Evolutionary conservation across 1,140 invertebrate species (phyloP), one percentile per base, ranked within the genome.

Genomic region (Drosophila truncata): DNA sequence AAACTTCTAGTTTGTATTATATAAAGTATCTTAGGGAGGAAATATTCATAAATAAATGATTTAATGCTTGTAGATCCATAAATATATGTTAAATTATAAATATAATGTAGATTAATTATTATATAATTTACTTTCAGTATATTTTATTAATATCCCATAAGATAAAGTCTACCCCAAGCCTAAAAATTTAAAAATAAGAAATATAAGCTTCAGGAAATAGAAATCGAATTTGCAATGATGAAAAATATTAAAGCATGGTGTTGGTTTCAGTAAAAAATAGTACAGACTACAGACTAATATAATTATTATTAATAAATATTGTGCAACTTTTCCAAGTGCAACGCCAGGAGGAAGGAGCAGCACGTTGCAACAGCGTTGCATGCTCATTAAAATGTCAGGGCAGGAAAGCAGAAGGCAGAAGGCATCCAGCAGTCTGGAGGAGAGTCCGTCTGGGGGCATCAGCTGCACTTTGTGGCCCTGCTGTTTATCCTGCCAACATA

Each of bases 381-480:
- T 88, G 82, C 84, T 87, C 84, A 87, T 87, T 87, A 87, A 87
- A 87, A 88, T 80, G 84, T 87, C 84, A 87, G 80, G 70, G 73
- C 63, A 18, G 49, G n/a, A 31, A 31, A 79, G 80, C 72, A 75
- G 79, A 78, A 75, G 64, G 65, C 63, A 77, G 78, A 39, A 41
- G 39, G 39, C 39, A 41, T 2, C 23, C 20, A 7, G 65, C 60
- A 67, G 78, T 77, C 61, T 47, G 78, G 59, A 80, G 79, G 74
- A 55, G 33, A 52, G 41, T 58, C 50, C 65, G 41, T 73, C 71
- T 64, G 73, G 49, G 66, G 80, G 84, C 84, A 87, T 87, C 84
- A 87, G 84, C 84, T 87, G 84, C 84, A 87, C 77, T 87, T 87
- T 80, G 84, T 84, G 79, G 84, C 80, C 78, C 42, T 75, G 77